Evolutionary conservation across 2,888 invertebrate genomes (phyloP).

Genomic region (Drosophila limbata): DNA sequence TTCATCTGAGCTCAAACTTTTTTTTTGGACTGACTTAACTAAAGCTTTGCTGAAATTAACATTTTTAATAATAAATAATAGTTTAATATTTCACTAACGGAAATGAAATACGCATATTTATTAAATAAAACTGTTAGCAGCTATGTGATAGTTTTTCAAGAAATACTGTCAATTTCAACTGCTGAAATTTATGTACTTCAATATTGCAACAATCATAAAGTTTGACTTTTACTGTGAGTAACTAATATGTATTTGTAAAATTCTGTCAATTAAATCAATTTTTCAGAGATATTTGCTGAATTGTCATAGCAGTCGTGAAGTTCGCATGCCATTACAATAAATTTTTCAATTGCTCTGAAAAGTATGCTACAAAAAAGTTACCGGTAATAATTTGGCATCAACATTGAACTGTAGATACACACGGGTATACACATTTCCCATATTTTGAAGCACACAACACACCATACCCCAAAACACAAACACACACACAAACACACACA

Average conservation of each 20-base stretch:
- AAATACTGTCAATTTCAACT: no score
- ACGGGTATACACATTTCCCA: constrained; percentile 3
- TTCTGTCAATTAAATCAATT: constrained; percentile 4
- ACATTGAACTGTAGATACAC: constrained; percentile 17
- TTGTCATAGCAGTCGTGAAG: constrained; percentile 2
- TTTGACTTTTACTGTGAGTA: neutral
- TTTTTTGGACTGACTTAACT: no score
- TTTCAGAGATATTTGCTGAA: neutral
- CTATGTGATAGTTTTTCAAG: no score
- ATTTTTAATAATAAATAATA: neutral
- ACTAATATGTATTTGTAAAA: neutral
- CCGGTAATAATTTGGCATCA: constrained; percentile 13
- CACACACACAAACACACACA: constrained; percentile 9
- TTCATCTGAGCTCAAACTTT: no score
- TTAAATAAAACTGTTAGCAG: neutral
- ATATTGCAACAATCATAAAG: neutral
- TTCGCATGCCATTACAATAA: neutral
- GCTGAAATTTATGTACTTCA: no score
- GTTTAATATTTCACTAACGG: neutral
- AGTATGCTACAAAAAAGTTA: constrained; percentile 50
- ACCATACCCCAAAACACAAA: neutral
- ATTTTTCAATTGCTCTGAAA: constrained; percentile 15
- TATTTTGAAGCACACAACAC: neutral
- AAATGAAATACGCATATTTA: neutral
- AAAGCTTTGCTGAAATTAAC: neutral